These are phyloP conservation scores for Phymanthus crucifer DNA, from an alignment of 92 coral and sea anemone species.

Conservation along the genomic window DNA sequence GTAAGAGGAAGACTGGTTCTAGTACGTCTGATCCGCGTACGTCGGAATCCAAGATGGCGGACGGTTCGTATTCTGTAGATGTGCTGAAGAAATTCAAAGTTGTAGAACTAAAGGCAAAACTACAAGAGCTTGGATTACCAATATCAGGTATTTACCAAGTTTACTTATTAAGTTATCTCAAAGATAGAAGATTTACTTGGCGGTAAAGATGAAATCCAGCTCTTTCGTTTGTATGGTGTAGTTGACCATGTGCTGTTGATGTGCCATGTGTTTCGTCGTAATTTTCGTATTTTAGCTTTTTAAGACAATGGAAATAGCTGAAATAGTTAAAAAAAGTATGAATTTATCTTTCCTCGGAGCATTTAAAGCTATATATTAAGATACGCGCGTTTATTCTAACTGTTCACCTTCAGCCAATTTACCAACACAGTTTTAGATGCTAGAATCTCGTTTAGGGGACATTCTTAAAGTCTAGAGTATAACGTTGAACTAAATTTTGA, in stretches of 20 bases:
- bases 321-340: no score
- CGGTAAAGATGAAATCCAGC: background rate
- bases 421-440: no score
- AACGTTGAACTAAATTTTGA: no score
- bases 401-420: no score
- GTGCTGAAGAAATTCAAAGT: slow-evolving; percentile 87
- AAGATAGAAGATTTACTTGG: background rate
- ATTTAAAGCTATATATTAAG: no score
- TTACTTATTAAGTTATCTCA: background rate
- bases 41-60: slow-evolving; percentile 87
- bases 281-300: no score
- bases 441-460: no score
- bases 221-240: background rate
- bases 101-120: slow-evolving; percentile 79
- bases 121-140: slow-evolving; percentile 79
- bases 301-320: no score
- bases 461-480: no score
- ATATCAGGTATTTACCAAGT: slow-evolving; percentile 64
- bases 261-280: no score
- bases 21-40: slow-evolving; percentile 1
- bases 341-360: no score
- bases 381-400: no score
- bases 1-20: slow-evolving; percentile 2
- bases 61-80: slow-evolving; percentile 52
- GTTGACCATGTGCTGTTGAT: background rate